Evolutionary conservation across 1,140 invertebrate species (phyloP), one percentile per base, ranked within the genome.

Genomic region (Drosophila littoralis): DNA sequence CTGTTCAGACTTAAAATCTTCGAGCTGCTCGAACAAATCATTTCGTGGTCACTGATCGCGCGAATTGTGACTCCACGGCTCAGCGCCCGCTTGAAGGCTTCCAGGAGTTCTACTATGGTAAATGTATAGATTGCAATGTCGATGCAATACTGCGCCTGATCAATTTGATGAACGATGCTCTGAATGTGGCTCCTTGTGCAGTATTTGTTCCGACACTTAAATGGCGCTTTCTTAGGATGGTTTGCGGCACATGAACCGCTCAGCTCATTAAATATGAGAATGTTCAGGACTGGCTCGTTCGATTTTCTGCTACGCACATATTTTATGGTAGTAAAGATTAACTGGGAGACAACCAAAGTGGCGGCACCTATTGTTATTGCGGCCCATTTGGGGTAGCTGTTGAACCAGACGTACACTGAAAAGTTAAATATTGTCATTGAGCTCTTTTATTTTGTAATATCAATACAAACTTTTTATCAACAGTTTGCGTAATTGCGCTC

Each of bases 41-140:
- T 91, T 55, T 84, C 84, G 0, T 50, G 42, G 58, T 91, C 91
- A 36, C 52, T 80, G 40, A 91, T 75, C 6, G 91, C 52, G 7
- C 91, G 76, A 6, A 92, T n/a, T 1, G 2, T 13, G 0, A 91
- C 75, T 35, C 77, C 78, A 2, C 91, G 81, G 1, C 35, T 28
- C 9, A 81, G 6, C 0, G 91, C 91, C 3, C 69, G 51, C 32
- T 54, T 17, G 0, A 91, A 13, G 0, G 82, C 82, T 0, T 64
- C 4, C 12, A 45, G 35, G 0, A 91, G 1, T 6, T 13, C 13
- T 0, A 36, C 0, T 0, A 63, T 59, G 0, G 88, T 82, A 4
- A 92, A 77, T 0, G 80, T 91, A 40, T 91, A 92, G 8, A 92
- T 90, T 10, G 88, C 81, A 6, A 88, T 40, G 22, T 92, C 91